Percentiles rank a stretch among this genome's conserved stretches.
phyloP scores from a whole-genome alignment of 2,797 vertebrate genomes.

The Channa striata region DNA sequence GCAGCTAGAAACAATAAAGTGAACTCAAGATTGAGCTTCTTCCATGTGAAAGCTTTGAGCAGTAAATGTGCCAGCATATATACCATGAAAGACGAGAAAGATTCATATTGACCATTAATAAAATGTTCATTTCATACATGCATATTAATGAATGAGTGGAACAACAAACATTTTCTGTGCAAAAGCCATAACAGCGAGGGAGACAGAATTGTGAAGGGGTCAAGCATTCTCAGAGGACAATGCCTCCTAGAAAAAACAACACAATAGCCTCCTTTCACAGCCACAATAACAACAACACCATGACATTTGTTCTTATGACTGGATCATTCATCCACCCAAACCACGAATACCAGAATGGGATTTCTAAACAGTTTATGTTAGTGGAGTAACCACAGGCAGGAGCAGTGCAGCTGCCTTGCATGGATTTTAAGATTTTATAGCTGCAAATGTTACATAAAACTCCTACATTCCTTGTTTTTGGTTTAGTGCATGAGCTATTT shows the following conservation, averaged over 20 bases:
- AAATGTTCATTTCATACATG: not conserved
- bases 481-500: conserved; percentile 21
- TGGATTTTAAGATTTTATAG: not conserved
- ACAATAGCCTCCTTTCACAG: conserved; percentile 76
- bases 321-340: conserved; percentile 56
- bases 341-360: conserved; percentile 26
- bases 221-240: conserved; percentile 55
- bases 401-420: conserved; percentile 3
- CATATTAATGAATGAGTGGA: conserved; percentile 15
- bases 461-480: conserved; percentile 5
- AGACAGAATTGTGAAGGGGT: conserved; percentile 9
- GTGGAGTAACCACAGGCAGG: conserved; percentile 1
- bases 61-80: no score
- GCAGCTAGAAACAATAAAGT: no score
- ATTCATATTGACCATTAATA: not conserved
- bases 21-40: no score
- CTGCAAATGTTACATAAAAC: conserved; percentile 5
- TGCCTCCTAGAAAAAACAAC: conserved; percentile 47
- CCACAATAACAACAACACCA: conserved; percentile 43
- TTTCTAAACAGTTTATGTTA: conserved; percentile 20
- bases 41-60: no score
- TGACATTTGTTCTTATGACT: conserved; percentile 67
- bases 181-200: conserved; percentile 4
- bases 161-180: conserved; percentile 30
- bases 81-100: not conserved